phyloP scores from a whole-genome alignment of 1,140 invertebrate species.

The Drosophila micromelanica region DNA sequence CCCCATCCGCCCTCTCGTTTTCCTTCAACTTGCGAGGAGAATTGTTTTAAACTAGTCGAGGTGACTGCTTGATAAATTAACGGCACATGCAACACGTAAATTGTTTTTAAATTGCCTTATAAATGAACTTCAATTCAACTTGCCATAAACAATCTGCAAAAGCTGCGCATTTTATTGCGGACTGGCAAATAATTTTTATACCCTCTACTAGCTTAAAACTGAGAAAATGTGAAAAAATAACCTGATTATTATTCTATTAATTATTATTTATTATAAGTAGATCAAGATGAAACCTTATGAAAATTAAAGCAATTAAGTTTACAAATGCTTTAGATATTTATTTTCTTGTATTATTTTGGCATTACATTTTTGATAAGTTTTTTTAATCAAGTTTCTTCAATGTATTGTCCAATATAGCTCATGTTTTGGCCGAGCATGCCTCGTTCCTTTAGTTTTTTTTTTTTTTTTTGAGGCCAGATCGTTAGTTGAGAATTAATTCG shows the following conservation, averaged over 20 bases:
- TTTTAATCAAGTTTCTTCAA: too few relatives aligned
- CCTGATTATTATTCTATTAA: too few relatives aligned
- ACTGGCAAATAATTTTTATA: slow-evolving; percentile 34
- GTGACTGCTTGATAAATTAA: slow-evolving; percentile 77
- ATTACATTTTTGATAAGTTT: too few relatives aligned
- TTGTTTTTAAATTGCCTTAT: slow-evolving; percentile 81
- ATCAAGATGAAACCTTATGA: too few relatives aligned
- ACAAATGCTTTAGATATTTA: too few relatives aligned
- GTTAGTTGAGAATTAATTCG: slow-evolving; percentile 61
- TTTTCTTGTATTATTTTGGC: background rate
- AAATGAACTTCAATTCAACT: slow-evolving; percentile 77
- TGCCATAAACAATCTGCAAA: slow-evolving; percentile 62
- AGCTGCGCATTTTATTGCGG: slow-evolving; percentile 47
- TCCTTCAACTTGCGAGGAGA: slow-evolving; percentile 9
- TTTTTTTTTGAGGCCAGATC: slow-evolving; percentile 3
- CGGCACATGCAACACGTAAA: slow-evolving; percentile 80
- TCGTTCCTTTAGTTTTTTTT: background rate
- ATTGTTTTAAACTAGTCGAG: slow-evolving; percentile 50
- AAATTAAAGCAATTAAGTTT: too few relatives aligned
- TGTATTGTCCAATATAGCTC: background rate
- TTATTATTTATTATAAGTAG: too few relatives aligned
- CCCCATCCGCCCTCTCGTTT: slow-evolving; percentile 1
- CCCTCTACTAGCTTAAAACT: background rate
- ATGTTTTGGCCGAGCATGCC: background rate
- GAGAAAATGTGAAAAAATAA: too few relatives aligned